These are phyloP conservation scores for Dynastes hyllus DNA, from an alignment of 2,888 invertebrate genomes.

Conservation along the genomic window DNA sequence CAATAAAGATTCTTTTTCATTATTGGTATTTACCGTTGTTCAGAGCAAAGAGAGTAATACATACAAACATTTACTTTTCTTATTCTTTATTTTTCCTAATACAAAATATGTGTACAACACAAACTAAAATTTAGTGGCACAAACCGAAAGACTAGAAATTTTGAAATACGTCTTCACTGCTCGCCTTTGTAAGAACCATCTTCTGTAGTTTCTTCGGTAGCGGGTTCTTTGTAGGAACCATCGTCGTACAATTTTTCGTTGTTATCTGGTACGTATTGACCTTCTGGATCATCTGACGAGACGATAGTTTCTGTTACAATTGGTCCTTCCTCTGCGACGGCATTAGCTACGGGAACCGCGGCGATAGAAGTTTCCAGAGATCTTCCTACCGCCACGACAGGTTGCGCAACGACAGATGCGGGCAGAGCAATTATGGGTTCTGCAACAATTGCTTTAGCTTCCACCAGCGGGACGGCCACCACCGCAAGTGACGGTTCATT, in stretches of 20 bases:
- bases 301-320: constrained; percentile 58
- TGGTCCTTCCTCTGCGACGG: constrained; percentile 51
- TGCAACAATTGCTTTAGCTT: constrained; percentile 23
- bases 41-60: background rate
- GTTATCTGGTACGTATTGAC: constrained; percentile 61
- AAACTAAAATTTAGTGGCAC: constrained; percentile 27
- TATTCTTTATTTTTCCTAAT: constrained; percentile 20
- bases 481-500: constrained; percentile 28
- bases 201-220: constrained; percentile 43
- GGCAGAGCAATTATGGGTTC: constrained; percentile 36
- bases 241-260: constrained; percentile 64
- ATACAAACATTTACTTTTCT: background rate
- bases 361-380: constrained; percentile 9
- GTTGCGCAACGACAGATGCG: constrained; percentile 43
- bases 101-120: constrained; percentile 34
- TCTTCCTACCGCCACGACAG: constrained; percentile 37
- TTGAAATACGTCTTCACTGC: constrained; percentile 24
- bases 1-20: no score
- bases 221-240: constrained; percentile 63
- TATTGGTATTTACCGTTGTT: no score
- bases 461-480: constrained; percentile 39
- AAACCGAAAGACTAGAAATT: constrained; percentile 41
- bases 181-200: constrained; percentile 47
- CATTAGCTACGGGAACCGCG: constrained; percentile 44
- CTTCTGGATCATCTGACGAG: constrained; percentile 54